A percentile compares a stretch with the other conserved stretches of the same genome.
Evolutionary conservation across 2,113 vertebrate species (phyloP).

Genomic region (Tenrec ecaudatus): DNA sequence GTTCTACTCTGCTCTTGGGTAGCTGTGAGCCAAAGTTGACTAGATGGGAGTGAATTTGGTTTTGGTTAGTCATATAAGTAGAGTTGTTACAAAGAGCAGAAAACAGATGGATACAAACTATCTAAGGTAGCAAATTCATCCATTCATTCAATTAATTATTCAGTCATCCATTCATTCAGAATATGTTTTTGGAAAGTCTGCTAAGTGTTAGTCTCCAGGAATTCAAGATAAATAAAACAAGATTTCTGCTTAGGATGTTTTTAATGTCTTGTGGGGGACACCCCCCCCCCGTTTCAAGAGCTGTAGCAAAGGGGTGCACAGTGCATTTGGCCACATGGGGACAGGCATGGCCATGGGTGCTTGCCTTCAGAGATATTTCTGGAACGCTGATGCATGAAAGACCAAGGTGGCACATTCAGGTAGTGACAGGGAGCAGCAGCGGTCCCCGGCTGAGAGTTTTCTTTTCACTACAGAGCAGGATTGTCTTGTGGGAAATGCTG

Average conservation of each 20-base stretch:
- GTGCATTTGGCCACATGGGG: not conserved
- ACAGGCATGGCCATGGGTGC: not conserved
- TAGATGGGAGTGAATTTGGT: too few relatives aligned
- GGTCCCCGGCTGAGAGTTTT: not conserved
- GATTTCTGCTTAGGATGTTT: not conserved
- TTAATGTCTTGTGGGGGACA: not conserved
- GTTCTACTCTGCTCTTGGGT: too few relatives aligned
- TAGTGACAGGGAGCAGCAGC: not conserved
- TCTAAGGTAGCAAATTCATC: not conserved
- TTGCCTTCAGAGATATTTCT: not conserved
- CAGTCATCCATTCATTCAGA: not conserved
- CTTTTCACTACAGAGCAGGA: not conserved
- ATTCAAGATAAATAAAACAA: not conserved
- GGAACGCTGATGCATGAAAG: not conserved
- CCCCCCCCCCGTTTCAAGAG: not conserved
- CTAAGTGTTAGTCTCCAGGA: not conserved
- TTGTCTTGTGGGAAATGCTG: conserved; percentile 34
- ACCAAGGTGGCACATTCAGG: not conserved
- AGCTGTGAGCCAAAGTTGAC: too few relatives aligned
- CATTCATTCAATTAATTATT: not conserved
- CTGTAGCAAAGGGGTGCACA: not conserved
- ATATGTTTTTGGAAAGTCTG: not conserved
- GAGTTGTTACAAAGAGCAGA: not conserved
- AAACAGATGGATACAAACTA: not conserved
- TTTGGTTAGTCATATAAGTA: not conserved